Percentiles rank a stretch among this genome's conserved stretches.
These are phyloP conservation scores for Aegithalos caudatus DNA, from an alignment of 2,113 vertebrate species.

Conservation along the genomic window DNA sequence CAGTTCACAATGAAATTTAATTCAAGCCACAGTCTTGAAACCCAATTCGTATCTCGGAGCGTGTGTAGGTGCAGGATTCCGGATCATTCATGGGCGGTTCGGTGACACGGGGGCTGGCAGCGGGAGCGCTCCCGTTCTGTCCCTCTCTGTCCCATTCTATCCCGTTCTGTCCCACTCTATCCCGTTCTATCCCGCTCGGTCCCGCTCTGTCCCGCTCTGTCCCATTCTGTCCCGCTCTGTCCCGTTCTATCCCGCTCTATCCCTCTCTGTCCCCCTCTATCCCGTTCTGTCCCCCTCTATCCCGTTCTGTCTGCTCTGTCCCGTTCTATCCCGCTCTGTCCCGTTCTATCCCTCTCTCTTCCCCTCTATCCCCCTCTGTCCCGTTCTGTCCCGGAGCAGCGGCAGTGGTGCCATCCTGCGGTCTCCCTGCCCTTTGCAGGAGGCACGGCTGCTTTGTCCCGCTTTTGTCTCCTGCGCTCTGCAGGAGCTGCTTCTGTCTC, in stretches of 20 bases:
- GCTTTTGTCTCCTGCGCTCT: not conserved
- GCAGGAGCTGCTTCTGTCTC: not conserved
- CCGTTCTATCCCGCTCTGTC: no score
- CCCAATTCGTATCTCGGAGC: fast-evolving
- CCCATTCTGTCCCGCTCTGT: no score
- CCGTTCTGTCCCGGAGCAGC: fast-evolving
- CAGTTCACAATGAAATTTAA: not conserved
- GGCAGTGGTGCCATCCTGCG: not conserved
- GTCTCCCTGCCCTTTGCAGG: not conserved
- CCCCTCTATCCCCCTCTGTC: not conserved
- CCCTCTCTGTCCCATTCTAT: not conserved
- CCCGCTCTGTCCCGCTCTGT: no score
- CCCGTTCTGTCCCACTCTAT: fast-evolving
- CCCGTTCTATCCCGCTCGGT: not conserved
- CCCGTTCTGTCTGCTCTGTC: no score
- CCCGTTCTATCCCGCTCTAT: no score
- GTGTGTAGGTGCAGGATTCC: fast-evolving
- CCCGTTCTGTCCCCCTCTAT: no score
- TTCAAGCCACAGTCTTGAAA: not conserved
- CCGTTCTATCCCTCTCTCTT: no score
- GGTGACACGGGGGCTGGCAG: not conserved
- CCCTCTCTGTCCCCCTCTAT: no score
- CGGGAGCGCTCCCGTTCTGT: not conserved
- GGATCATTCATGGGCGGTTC: fast-evolving
- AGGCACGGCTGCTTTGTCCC: not conserved